Base-by-base conservation (phyloP, 2,113 vertebrate genomes). In the Genyomyrus donnyi region DNA sequence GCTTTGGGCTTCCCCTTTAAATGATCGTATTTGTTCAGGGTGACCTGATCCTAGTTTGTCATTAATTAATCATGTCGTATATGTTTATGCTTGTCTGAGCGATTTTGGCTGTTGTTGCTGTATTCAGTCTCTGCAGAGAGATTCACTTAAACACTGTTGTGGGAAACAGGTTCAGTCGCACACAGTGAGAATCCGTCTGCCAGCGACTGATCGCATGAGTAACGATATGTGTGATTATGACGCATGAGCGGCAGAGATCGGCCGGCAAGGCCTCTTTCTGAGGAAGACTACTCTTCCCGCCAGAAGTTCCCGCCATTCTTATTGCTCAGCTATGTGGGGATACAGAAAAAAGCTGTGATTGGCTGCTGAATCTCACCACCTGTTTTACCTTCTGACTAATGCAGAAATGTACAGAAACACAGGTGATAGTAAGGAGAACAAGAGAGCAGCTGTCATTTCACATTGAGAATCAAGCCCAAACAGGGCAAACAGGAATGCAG, bases 171-270 rank as follows among this genome's bases (percentile, higher is more conserved):
- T 85, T 80, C 50, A 45, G n/a, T 58, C 31, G 31, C 2, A 53
- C 80, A 85, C 48, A 85, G 45, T 27, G 89, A 49, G 89, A 87
- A 90, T 90, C 58, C 46, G 21, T 56, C 58, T 39, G 80, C 56
- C 83, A 42, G 48, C 56, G 70, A 39, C 56, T 39, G 27, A 87
- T 86, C 58, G 66, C 49, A 24, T 46, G 19, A 27, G 53, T 49
- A 27, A 35, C 42, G 50, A 74, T 48, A 31, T 45, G 48, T 45
- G 56, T 52, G 80, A 87, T 87, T 86, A 50, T 87, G n/a, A 70
- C 31, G 19, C 86, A 56, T 27, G 27, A 87, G 52, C 42, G n/a
- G 19, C 53, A 58, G 53, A 6, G 31, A 39, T 56, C 83, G 3
- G 46, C 58, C 24, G 24, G 53, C 10, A 31, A 62, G 83, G 46